These are phyloP conservation scores for Hylyphantes graminicola DNA, from an alignment of 1,140 invertebrate genomes.

Conservation along the genomic window DNA sequence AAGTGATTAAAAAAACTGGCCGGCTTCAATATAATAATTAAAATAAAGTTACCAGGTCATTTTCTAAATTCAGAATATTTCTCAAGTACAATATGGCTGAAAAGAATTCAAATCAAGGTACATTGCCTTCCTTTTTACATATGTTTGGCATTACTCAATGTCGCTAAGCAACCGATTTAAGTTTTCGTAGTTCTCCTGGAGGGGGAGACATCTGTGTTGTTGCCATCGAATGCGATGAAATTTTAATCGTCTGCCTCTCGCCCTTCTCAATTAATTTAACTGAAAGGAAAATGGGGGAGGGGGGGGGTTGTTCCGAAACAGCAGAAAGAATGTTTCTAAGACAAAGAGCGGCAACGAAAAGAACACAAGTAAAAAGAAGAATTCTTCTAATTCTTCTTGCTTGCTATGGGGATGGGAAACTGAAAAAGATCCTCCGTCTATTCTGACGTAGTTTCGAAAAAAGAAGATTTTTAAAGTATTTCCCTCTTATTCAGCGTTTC, in stretches of 20 bases:
- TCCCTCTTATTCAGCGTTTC: conserved; percentile 20
- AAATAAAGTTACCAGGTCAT: too few species aligned
- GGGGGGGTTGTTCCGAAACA: not conserved
- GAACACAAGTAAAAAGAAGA: conserved; percentile 6
- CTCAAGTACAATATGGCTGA: too few species aligned
- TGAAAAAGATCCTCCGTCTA: conserved; percentile 16
- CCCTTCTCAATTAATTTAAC: conserved; percentile 55
- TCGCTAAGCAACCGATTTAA: conserved; percentile 45
- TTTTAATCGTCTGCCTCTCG: conserved; percentile 57
- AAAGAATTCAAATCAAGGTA: too few species aligned
- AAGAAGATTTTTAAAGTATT: not conserved
- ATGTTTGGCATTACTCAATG: conserved; percentile 42
- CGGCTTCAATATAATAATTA: too few species aligned
- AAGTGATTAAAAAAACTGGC: too few species aligned
- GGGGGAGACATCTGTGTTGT: conserved; percentile 43
- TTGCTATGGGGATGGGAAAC: conserved; percentile 10
- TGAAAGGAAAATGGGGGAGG: not conserved
- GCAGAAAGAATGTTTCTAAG: conserved; percentile 25
- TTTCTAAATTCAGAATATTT: too few species aligned
- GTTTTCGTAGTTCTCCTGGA: conserved; percentile 28
- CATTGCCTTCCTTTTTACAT: not conserved
- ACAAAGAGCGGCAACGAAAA: conserved; percentile 21
- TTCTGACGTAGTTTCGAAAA: not conserved
- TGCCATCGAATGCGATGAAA: conserved; percentile 56
- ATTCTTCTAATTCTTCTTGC: conserved; percentile 9